These are phyloP conservation scores for Takifugu bimaculatus DNA, from an alignment of 2,113 vertebrate genomes.

Conservation along the genomic window DNA sequence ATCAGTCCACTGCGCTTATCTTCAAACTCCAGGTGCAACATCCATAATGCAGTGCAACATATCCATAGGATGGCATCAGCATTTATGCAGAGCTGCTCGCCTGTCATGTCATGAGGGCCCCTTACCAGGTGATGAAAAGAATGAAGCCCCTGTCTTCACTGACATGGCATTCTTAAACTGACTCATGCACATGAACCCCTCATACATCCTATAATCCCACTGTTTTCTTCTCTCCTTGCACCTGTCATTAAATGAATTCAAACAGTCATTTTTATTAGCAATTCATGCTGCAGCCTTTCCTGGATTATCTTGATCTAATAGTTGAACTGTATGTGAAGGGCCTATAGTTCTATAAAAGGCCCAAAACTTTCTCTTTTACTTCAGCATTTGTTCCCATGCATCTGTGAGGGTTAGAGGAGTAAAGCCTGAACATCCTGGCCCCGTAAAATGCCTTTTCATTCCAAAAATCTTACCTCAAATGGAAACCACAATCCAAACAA, in stretches of 20 bases:
- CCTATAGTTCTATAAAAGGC: slow-evolving; percentile 5
- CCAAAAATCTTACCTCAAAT: slow-evolving; percentile 88
- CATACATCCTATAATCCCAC: slow-evolving; percentile 9
- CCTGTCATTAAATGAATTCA: slow-evolving; percentile 3
- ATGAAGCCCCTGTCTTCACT: slow-evolving; percentile 11
- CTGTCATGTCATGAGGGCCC: slow-evolving; percentile 5
- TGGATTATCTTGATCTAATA: slow-evolving; percentile 8
- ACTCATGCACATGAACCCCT: slow-evolving; percentile 45
- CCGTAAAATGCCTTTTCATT: slow-evolving; percentile 67
- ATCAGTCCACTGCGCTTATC: slow-evolving; percentile 41
- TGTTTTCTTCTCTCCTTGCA: background rate
- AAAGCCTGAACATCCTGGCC: slow-evolving; percentile 39
- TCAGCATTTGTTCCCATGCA: slow-evolving; percentile 40
- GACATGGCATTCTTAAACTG: slow-evolving; percentile 19
- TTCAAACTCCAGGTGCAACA: slow-evolving; percentile 49
- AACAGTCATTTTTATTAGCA: slow-evolving; percentile 23
- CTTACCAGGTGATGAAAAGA: slow-evolving; percentile 31
- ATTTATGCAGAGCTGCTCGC: slow-evolving; percentile 30
- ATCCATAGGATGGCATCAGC: slow-evolving; percentile 4
- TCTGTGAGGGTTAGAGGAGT: slow-evolving; percentile 43
- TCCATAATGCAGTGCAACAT: slow-evolving; percentile 51
- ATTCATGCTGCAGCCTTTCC: slow-evolving; percentile 36
- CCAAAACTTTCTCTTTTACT: slow-evolving; percentile 7
- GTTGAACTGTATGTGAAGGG: slow-evolving; percentile 7
- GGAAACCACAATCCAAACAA: slow-evolving; percentile 91